phyloP scores from a whole-genome alignment of 2,113 vertebrate genomes.

The Takifugu flavidus region DNA sequence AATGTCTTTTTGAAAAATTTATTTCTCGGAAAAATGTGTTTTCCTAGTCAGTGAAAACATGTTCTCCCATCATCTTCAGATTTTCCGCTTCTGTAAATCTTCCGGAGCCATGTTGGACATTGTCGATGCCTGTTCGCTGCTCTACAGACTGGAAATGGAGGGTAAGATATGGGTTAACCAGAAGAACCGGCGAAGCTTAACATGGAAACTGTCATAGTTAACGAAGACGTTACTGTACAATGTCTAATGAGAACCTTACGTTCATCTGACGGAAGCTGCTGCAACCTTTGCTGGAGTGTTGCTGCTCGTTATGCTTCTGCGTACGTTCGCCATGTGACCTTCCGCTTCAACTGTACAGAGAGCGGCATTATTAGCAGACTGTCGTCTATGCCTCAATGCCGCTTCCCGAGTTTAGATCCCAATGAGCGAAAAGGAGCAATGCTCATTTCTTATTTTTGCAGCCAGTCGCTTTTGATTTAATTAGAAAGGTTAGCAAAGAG shows the following conservation, averaged over 20 bases:
- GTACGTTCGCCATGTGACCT: too few relatives aligned
- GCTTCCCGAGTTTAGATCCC: too few relatives aligned
- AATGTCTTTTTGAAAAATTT: neutral
- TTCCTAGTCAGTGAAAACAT: neutral
- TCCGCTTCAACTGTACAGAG: too few relatives aligned
- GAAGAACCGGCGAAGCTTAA: neutral
- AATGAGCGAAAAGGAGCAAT: too few relatives aligned
- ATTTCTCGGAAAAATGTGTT: neutral
- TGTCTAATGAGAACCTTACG: too few relatives aligned
- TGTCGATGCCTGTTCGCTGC: slow-evolving; percentile 85
- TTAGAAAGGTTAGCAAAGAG: too few relatives aligned
- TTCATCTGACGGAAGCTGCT: neutral
- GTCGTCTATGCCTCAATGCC: too few relatives aligned
- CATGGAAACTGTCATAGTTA: neutral
- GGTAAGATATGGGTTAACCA: slow-evolving; percentile 69
- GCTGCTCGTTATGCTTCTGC: neutral
- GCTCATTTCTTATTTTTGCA: too few relatives aligned
- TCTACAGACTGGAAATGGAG: slow-evolving; percentile 90
- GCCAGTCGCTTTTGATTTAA: too few relatives aligned
- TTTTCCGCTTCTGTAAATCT: slow-evolving; percentile 67
- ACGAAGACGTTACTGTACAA: neutral
- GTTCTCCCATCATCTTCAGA: slow-evolving; percentile 64
- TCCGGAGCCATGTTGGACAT: slow-evolving; percentile 82
- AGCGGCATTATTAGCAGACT: too few relatives aligned
- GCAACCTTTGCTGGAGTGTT: slow-evolving; percentile 10